Evolutionary conservation across 2,797 vertebrate genomes (phyloP), one percentile per base, ranked within the genome.

Genomic region (Lutjanus campechanus): DNA sequence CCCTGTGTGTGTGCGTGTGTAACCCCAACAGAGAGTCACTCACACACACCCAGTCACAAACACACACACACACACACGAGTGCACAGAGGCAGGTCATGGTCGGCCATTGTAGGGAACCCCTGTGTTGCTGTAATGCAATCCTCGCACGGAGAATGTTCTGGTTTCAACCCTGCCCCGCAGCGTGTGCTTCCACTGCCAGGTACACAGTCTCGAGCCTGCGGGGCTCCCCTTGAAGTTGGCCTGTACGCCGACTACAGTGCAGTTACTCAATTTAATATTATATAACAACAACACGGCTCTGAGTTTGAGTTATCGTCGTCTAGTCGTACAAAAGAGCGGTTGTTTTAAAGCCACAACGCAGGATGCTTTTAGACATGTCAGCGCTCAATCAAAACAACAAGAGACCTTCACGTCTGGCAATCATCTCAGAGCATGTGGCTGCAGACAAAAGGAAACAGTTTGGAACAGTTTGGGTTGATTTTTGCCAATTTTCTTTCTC

Each of bases 111-210:
- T 58, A 85, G 89, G 88, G 87, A 92, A 92, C 88, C 88, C 86
- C 87, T 84, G 85, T 90, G 88, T 88, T 91, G 86, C 81, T 88
- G 91, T 91, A 95, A 94, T 74, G 85, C 88, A 91, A 91, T 92
- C 89, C 87, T 89, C 85, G 90, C 89, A 73, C 12, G 5, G 88
- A 91, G 91, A 94, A 91, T 83, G 88, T 91, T 94, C 88, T 92
- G 90, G 91, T 91, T 92, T 90, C 91, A 91, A 90, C 87, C 82
- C 84, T 92, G 90, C 90, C 90, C 91, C 83, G 85, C 63, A 65
- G 87, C 85, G 91, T 84, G 82, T 80, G 89, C 89, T 91, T 79
- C 82, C 81, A 73, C 78, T 91, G 91, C 91, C 91, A 94, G 92
- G 94, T 93, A 93, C 87, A 80, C 83, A 85, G 81, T 88, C 79